Percentiles rank a stretch among this genome's conserved stretches.
Evolutionary conservation across 1,140 invertebrate genomes (phyloP).

Genomic region (Cotesia chilonis): DNA sequence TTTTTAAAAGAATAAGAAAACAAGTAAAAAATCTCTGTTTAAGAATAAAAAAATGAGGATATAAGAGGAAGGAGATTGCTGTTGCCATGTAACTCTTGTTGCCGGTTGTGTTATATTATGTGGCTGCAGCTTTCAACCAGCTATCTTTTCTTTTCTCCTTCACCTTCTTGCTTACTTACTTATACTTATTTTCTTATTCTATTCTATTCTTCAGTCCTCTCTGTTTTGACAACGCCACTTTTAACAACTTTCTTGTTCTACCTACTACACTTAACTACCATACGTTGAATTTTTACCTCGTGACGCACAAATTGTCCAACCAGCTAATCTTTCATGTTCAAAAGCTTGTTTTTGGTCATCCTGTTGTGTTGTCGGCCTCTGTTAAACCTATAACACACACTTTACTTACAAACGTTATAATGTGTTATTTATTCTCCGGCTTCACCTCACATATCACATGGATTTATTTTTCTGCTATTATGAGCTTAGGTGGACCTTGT

Average conservation of each 20-base stretch:
- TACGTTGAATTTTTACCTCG: conserved; percentile 22
- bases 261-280: too few relatives aligned
- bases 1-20: conserved; percentile 18
- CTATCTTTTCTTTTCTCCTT: conserved; percentile 17
- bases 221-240: neutral
- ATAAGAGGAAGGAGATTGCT: conserved; percentile 47
- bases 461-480: too few relatives aligned
- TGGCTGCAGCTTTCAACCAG: conserved; percentile 36
- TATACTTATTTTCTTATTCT: neutral
- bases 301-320: conserved; percentile 30
- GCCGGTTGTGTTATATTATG: conserved; percentile 26
- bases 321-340: conserved; percentile 14
- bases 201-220: neutral
- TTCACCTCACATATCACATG: too few relatives aligned
- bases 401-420: too few relatives aligned
- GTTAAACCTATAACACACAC: too few relatives aligned
- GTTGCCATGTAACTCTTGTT: conserved; percentile 54
- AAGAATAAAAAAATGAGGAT: conserved; percentile 29
- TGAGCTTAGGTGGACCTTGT: too few relatives aligned
- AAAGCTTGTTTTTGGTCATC: conserved; percentile 14
- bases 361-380: conserved; percentile 18
- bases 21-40: neutral
- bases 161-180: neutral
- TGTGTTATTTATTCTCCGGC: too few relatives aligned
- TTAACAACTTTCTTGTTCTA: neutral